Evolutionary conservation across 2,113 vertebrate species (phyloP).

Genomic region (Xenopus borealis): DNA sequence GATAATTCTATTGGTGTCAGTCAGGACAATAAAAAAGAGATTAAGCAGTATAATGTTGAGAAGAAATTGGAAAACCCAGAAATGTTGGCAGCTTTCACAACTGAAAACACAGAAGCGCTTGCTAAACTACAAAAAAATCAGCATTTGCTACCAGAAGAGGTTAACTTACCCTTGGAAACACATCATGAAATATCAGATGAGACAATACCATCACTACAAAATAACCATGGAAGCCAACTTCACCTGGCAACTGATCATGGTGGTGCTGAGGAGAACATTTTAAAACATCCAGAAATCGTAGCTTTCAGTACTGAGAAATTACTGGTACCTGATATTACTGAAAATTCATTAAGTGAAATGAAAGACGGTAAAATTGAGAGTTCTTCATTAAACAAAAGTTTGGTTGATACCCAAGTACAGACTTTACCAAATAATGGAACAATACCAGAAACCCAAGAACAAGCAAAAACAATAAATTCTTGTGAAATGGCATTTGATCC

Average conservation of each 20-base stretch:
- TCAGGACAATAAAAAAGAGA: slow-evolving; percentile 8
- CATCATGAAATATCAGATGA: neutral
- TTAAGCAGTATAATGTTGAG: slow-evolving; percentile 16
- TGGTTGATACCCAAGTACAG: neutral
- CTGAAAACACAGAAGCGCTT: slow-evolving; percentile 9
- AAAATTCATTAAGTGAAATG: neutral
- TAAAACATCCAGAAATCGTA: neutral
- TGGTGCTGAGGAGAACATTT: neutral
- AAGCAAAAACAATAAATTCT: neutral
- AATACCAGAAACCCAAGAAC: neutral
- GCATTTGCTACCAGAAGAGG: neutral
- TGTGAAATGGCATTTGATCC: too few species aligned
- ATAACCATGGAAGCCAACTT: neutral
- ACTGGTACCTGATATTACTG: neutral
- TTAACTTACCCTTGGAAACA: neutral
- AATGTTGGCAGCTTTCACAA: neutral
- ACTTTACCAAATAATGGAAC: neutral
- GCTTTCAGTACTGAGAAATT: neutral
- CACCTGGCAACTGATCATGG: neutral
- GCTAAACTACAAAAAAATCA: neutral
- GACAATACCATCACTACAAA: neutral
- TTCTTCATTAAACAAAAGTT: neutral
- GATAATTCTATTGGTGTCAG: neutral
- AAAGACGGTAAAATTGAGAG: neutral
- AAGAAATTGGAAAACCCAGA: slow-evolving; percentile 42